Percentiles rank a stretch among this genome's conserved stretches.
Evolutionary conservation across 92 coral and sea anemone genomes (phyloP).

Genomic region (Plumapathes pennacea): DNA sequence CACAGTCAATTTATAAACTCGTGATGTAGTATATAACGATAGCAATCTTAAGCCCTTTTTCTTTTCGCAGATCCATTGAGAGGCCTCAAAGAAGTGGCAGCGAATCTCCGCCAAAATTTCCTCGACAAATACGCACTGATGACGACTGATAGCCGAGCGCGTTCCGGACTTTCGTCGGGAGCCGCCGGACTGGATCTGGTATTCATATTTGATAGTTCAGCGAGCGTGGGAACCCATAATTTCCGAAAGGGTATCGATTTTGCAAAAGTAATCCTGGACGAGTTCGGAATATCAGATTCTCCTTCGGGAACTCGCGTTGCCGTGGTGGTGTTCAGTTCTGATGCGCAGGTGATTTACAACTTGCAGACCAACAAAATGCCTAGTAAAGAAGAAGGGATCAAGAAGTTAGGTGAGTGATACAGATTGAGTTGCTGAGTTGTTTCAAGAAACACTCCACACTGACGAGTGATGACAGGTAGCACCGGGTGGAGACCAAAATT

Average conservation of each 20-base stretch:
- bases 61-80: constrained; percentile 64
- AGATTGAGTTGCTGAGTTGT: neutral
- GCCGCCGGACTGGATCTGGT: constrained; percentile 96
- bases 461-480: too few species aligned
- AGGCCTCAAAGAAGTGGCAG: constrained; percentile 72
- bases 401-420: constrained; percentile 62
- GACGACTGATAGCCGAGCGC: constrained; percentile 90
- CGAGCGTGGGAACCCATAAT: constrained; percentile 83
- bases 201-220: constrained; percentile 94
- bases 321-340: constrained; percentile 76
- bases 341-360: constrained; percentile 72
- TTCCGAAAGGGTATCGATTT: constrained; percentile 89
- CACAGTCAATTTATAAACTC: neutral
- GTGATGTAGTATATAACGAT: neutral
- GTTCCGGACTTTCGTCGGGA: constrained; percentile 95
- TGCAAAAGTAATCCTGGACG: constrained; percentile 83
- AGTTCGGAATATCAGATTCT: constrained; percentile 87
- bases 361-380: constrained; percentile 71
- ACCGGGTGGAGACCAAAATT: too few species aligned
- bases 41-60: neutral
- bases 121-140: constrained; percentile 78
- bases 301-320: constrained; percentile 94
- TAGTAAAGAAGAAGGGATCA: constrained; percentile 58
- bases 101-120: constrained; percentile 70
- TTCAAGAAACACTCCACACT: too few species aligned